Percentiles rank a stretch among this genome's conserved stretches.
phyloP scores from a whole-genome alignment of 2,113 vertebrate genomes.

The Phainopepla nitens region DNA sequence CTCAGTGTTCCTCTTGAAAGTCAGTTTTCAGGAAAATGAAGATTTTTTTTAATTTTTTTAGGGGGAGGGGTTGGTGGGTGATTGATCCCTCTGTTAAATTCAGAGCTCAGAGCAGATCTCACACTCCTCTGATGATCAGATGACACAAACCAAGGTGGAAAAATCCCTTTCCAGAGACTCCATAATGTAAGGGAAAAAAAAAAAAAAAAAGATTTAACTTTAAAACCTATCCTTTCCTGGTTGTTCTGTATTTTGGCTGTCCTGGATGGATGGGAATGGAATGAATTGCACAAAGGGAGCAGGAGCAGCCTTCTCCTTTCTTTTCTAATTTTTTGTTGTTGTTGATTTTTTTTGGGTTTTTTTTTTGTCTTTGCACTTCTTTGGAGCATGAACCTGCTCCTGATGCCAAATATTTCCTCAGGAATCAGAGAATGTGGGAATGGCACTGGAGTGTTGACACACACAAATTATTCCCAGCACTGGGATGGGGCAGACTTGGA shows the following conservation, averaged over 20 bases:
- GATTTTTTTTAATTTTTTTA: background rate
- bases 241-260: accelerated
- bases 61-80: background rate
- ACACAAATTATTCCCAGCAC: background rate
- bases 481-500: background rate
- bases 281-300: background rate
- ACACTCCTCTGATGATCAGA: background rate
- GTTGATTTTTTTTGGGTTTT: background rate
- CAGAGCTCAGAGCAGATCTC: background rate
- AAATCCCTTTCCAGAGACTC: background rate
- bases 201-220: background rate
- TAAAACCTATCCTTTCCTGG: background rate
- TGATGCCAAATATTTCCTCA: conserved; percentile 29
- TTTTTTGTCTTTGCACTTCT: conserved; percentile 32
- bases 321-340: background rate
- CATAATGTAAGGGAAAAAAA: background rate
- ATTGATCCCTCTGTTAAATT: background rate
- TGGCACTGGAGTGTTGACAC: background rate
- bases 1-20: background rate
- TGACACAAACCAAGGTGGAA: background rate
- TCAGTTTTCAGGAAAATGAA: background rate
- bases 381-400: background rate
- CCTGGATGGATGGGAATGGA: background rate
- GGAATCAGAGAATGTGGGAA: background rate
- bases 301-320: conserved; percentile 13